Base-by-base conservation (phyloP, 1,140 invertebrate species). In the Cyclargus thomasi region DNA sequence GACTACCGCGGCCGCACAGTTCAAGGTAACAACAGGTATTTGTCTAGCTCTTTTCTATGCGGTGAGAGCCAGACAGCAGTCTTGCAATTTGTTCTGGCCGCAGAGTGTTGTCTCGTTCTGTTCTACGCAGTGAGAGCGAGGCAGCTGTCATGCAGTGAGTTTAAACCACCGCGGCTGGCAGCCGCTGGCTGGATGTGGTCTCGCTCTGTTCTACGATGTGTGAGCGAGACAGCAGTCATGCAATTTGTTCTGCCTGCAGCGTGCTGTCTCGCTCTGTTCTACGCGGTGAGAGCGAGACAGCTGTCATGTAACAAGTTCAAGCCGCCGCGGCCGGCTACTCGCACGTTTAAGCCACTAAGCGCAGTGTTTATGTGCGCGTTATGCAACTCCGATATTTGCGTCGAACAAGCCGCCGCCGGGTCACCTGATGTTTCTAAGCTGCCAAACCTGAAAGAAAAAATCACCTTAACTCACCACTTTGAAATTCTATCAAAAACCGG, bases 381-480 rank as follows among this genome's bases (percentile, higher is more conserved):
- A 74, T 89, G 86, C 0, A 89, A 63, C 53, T 89, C 85, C 0
- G 82, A 16, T 0, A 89, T 72, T 63, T 89, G 86, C 0, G 85
- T 85, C 8, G 81, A 84, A 35, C 81, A 83, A 0, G 86, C 94
- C 0, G 94, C 93, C 0, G 94, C 93, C 0, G 94, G 91, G 76
- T 95, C 94, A 0, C 93, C 93, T 8, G 93, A 90, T 0, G 72
- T 72, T 0, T 67, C 69, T 0, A 90, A 67, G 39, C 76, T 83
- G 7, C 83, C 83, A 2, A 79, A 20, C 87, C 88, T 90, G 70
- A 2, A 65, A 59, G 55, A 55, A n/a, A 55, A 59, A 59, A 59
- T 55, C 17, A 18, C 53, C 16, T n/a, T 55, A n/a, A 53, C 2
- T 53, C n/a, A 55, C 18, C 16, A 72, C 70, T 73, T 36, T 7